Evolutionary conservation across 2,888 invertebrate genomes (phyloP).

Genomic region (Drosophila gaucha): DNA sequence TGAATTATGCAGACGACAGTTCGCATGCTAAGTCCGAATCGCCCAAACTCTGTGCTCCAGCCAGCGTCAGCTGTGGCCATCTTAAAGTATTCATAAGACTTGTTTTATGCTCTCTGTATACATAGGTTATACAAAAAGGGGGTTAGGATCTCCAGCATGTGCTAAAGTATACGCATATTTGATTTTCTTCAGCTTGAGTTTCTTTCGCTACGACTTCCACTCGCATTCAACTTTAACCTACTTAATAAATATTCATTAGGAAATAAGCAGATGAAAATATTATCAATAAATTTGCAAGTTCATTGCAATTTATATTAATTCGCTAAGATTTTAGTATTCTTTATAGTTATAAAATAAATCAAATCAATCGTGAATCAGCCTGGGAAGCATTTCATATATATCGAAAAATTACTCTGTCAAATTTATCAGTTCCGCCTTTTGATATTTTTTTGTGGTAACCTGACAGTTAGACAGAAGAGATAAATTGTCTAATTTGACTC

Average conservation of each 20-base stretch:
- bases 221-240: background rate
- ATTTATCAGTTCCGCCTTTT: too few relatives aligned
- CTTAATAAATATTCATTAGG: background rate
- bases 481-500: background rate
- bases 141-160: background rate
- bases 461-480: too few relatives aligned
- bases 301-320: background rate
- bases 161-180: slow-evolving; percentile 5
- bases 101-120: slow-evolving; percentile 8
- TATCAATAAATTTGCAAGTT: background rate
- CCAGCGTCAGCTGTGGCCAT: slow-evolving; percentile 37
- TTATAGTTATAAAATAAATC: background rate
- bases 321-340: background rate
- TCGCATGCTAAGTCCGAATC: slow-evolving; percentile 33
- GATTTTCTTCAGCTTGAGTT: background rate
- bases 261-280: background rate
- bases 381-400: too few relatives aligned
- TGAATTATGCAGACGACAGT: slow-evolving; percentile 70
- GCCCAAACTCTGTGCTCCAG: slow-evolving; percentile 23
- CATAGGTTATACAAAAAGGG: slow-evolving; percentile 1
- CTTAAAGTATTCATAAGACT: slow-evolving; percentile 67
- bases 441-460: too few relatives aligned
- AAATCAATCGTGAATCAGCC: background rate
- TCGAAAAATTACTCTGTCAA: too few relatives aligned
- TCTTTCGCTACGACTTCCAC: background rate